A percentile compares a stretch with the other conserved stretches of the same genome.
Evolutionary conservation across 2,113 vertebrate genomes (phyloP).

Genomic region (Bothrops jararaca): DNA sequence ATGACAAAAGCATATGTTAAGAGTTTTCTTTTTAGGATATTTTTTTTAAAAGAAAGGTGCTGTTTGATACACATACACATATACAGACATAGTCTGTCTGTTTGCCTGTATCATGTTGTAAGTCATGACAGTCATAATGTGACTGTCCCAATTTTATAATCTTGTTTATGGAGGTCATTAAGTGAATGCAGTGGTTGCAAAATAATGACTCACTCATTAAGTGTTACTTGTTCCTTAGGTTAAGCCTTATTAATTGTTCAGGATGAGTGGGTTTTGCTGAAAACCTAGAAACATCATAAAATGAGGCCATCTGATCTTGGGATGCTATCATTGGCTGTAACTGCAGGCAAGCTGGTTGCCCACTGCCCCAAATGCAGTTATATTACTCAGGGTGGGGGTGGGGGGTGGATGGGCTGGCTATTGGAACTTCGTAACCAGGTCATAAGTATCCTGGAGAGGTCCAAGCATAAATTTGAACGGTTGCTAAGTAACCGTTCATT

Average conservation of each 20-base stretch:
- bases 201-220: neutral
- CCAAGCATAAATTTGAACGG: neutral
- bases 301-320: neutral
- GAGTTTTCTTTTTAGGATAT: neutral
- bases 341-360: neutral
- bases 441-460: neutral
- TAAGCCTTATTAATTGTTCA: neutral
- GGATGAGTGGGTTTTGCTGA: neutral
- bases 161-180: neutral
- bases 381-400: neutral
- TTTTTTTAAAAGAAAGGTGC: neutral
- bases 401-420: neutral
- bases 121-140: neutral
- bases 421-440: neutral
- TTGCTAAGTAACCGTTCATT: neutral
- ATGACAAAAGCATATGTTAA: neutral
- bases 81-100: neutral
- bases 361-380: neutral
- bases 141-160: neutral
- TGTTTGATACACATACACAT: neutral
- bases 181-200: neutral
- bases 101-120: neutral
- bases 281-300: neutral
- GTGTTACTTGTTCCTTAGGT: neutral
- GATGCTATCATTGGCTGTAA: neutral